Conservation (phyloP, 2,113 vertebrate species). For the Morone saxatilis region DNA sequence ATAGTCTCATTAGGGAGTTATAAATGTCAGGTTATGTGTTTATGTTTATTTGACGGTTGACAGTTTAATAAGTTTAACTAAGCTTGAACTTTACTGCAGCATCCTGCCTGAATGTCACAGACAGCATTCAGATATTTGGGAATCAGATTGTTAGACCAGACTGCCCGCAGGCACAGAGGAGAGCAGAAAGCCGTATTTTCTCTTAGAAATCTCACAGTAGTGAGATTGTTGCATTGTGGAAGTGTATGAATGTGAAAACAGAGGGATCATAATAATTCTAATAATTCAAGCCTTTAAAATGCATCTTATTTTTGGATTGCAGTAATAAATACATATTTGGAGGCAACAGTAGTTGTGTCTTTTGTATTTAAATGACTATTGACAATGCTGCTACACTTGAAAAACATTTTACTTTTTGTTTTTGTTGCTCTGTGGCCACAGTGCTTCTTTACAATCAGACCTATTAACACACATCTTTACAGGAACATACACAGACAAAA, state of each 20-base stretch:
- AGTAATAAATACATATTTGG: not conserved
- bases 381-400: not conserved
- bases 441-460: not conserved
- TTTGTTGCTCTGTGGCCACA: not conserved
- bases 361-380: not conserved
- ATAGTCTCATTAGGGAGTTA: not conserved
- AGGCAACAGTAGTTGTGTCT: not conserved
- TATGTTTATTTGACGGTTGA: not conserved
- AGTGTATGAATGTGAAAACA: not conserved
- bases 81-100: conserved; percentile 20
- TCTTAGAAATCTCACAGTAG: not conserved
- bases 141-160: conserved; percentile 18
- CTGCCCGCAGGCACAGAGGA: not conserved
- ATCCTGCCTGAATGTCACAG: conserved; percentile 35
- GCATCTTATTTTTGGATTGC: not conserved
- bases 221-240: no score
- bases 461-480: not conserved
- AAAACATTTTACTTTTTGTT: not conserved
- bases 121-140: conserved; percentile 21
- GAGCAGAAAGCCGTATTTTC: not conserved
- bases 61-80: not conserved
- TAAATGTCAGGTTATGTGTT: not conserved
- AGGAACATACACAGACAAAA: conserved; percentile 26
- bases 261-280: not conserved
- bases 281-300: not conserved